Evolutionary conservation across 2,797 vertebrate genomes (phyloP).

Genomic region (Cryptoprocta ferox): DNA sequence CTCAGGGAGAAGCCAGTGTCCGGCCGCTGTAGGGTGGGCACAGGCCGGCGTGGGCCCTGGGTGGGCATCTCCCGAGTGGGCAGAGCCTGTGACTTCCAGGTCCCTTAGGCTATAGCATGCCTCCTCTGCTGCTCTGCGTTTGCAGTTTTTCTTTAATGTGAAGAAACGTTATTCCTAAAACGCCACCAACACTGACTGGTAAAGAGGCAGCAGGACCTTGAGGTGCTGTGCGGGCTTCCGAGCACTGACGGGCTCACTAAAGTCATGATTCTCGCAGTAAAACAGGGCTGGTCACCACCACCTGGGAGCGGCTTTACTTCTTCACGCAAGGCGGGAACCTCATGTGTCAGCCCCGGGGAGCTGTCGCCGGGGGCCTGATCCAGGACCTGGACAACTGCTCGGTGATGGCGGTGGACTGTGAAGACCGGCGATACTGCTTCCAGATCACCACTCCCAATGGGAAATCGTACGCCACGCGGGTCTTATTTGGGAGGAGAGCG

Average conservation of each 20-base stretch:
- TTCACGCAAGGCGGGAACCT: constrained; percentile 99
- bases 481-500: constrained; percentile 39
- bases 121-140: background rate
- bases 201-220: background rate
- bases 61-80: background rate
- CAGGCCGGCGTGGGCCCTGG: background rate
- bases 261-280: constrained; percentile 88
- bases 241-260: background rate
- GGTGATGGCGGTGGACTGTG: constrained; percentile 98
- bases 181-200: background rate
- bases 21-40: background rate
- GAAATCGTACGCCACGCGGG: constrained; percentile 90
- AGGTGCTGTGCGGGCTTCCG: background rate
- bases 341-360: constrained; percentile 98
- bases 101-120: background rate
- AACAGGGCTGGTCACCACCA: constrained; percentile 98
- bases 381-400: constrained; percentile 99
- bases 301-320: constrained; percentile 98
- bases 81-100: background rate
- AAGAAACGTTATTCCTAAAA: background rate
- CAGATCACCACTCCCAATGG: constrained; percentile 97
- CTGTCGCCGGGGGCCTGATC: constrained; percentile 97
- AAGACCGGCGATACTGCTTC: constrained; percentile 98
- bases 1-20: background rate
- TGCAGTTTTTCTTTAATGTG: background rate